These are phyloP conservation scores for Chelonoidis abingdonii DNA, from an alignment of 2,113 vertebrate species.

Conservation along the genomic window DNA sequence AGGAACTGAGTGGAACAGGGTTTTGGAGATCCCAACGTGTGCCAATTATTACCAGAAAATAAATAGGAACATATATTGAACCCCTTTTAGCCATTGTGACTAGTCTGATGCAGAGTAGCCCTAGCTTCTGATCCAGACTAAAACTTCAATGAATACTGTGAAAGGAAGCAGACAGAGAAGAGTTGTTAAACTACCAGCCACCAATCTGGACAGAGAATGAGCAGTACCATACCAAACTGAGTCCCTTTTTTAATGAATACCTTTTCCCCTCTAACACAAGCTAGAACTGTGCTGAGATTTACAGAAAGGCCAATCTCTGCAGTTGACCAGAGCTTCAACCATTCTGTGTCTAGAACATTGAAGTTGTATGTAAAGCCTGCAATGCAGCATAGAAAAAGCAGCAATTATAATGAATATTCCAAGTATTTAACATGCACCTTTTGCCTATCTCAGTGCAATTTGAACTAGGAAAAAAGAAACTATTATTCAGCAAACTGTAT, in stretches of 20 bases:
- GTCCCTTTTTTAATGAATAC: no score
- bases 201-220: not conserved
- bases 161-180: not conserved
- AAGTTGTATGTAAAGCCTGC: not conserved
- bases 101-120: no score
- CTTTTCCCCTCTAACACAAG: not conserved
- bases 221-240: not conserved
- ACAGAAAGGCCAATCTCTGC: not conserved
- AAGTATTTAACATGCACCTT: not conserved
- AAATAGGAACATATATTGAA: not conserved
- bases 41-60: not conserved
- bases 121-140: not conserved
- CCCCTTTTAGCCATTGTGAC: accelerated
- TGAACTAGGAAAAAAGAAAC: not conserved
- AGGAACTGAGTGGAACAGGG: no score
- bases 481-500: not conserved
- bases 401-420: no score
- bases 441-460: not conserved
- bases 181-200: accelerated
- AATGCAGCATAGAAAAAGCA: not conserved
- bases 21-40: not conserved
- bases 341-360: not conserved
- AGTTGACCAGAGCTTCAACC: not conserved
- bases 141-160: not conserved
- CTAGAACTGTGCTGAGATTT: not conserved